phyloP scores from a whole-genome alignment of 2,113 vertebrate genomes.

The Collichthys lucidus region DNA sequence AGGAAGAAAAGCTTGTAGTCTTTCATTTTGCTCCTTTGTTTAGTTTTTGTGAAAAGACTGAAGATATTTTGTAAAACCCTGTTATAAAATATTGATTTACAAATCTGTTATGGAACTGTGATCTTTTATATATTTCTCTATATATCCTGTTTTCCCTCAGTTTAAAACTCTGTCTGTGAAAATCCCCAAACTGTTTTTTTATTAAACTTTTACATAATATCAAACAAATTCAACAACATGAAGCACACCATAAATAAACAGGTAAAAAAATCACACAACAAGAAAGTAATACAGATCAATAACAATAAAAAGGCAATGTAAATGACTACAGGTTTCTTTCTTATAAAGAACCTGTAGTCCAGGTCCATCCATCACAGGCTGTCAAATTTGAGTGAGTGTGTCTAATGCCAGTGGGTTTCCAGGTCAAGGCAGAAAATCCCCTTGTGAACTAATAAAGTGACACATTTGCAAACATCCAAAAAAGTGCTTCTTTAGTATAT shows the following conservation, averaged over 20 bases:
- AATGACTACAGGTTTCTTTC: not conserved
- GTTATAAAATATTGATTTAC: constrained; percentile 29
- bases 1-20: not conserved
- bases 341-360: too few relatives aligned
- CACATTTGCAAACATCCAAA: too few relatives aligned
- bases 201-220: not conserved
- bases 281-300: not conserved
- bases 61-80: constrained; percentile 25
- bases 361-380: too few relatives aligned
- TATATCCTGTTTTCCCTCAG: too few relatives aligned
- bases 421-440: not conserved
- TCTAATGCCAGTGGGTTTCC: too few relatives aligned
- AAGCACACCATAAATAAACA: not conserved
- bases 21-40: constrained; percentile 2
- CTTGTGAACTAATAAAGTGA: not conserved
- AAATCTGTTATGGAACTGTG: not conserved
- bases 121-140: too few relatives aligned
- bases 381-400: too few relatives aligned
- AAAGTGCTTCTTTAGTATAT: too few relatives aligned
- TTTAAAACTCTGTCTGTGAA: too few relatives aligned
- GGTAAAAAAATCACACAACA: not conserved
- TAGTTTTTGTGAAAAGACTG: constrained; percentile 18
- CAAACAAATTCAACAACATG: not conserved
- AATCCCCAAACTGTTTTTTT: not conserved
- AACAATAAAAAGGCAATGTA: not conserved